phyloP scores from a whole-genome alignment of 1,140 invertebrate species.

The Argopecten irradians region DNA sequence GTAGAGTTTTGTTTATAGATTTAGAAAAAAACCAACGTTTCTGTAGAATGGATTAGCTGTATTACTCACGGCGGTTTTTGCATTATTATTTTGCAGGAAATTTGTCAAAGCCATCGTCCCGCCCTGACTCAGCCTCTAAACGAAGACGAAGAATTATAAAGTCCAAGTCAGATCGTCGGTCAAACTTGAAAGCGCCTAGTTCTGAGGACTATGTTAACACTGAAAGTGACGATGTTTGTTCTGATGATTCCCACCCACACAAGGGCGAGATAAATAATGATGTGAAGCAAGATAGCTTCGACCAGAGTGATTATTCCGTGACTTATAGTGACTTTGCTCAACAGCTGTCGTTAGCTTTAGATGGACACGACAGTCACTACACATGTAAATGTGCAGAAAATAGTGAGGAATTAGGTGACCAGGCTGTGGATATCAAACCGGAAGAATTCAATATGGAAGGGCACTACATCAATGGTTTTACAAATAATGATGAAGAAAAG shows the following conservation, averaged over 20 bases:
- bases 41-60: too few species aligned
- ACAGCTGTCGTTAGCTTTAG: background rate
- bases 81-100: conserved; percentile 57
- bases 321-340: background rate
- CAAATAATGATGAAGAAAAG: background rate
- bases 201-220: conserved; percentile 72
- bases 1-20: too few species aligned
- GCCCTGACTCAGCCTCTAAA: conserved; percentile 68
- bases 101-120: conserved; percentile 61
- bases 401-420: background rate
- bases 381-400: background rate
- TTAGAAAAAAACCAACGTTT: too few species aligned
- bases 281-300: background rate
- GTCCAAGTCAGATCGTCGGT: background rate
- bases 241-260: conserved; percentile 24
- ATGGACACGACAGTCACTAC: background rate
- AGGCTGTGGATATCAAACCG: background rate
- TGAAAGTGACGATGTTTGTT: conserved; percentile 59
- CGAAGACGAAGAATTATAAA: conserved; percentile 47
- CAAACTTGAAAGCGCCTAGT: conserved; percentile 49
- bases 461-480: background rate
- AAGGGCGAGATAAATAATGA: background rate
- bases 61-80: too few species aligned
- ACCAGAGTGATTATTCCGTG: background rate
- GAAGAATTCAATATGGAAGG: background rate